A percentile compares a stretch with the other conserved stretches of the same genome.
Evolutionary conservation across 2,888 invertebrate genomes (phyloP).

Genomic region (Lepidocyrtoides sp.): DNA sequence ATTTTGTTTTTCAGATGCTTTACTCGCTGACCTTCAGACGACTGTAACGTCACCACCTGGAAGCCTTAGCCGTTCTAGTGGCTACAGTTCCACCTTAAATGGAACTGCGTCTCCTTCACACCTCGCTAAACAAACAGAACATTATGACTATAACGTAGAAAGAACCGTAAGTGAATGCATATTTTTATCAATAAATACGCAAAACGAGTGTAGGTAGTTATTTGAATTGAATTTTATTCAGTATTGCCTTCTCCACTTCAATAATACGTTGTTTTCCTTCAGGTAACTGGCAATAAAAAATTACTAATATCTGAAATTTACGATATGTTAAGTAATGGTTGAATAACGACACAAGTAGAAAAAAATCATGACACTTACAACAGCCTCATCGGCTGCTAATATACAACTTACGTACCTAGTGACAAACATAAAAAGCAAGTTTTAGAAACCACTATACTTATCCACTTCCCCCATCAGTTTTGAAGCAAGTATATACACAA

Average conservation of each 20-base stretch:
- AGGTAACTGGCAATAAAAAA: too few species aligned
- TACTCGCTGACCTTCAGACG: constrained; percentile 98
- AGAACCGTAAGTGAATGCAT: constrained; percentile 83
- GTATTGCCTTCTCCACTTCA: too few species aligned
- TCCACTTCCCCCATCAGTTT: background rate
- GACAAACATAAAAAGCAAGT: too few species aligned
- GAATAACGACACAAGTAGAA: too few species aligned
- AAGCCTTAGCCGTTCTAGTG: constrained; percentile 86
- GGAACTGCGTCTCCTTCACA: constrained; percentile 81
- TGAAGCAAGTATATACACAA: background rate
- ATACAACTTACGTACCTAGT: too few species aligned
- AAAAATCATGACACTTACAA: too few species aligned
- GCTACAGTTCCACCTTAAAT: constrained; percentile 83
- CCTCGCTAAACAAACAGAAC: constrained; percentile 84
- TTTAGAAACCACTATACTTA: background rate
- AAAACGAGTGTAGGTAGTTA: too few species aligned
- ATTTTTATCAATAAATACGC: background rate
- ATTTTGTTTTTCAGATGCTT: constrained; percentile 91
- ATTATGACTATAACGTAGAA: constrained; percentile 85
- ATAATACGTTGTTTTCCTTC: too few species aligned
- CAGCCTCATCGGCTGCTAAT: background rate
- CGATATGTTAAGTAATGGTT: too few species aligned
- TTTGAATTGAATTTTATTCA: too few species aligned
- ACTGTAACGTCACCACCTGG: constrained; percentile 91
- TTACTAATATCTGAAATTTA: too few species aligned